Evolutionary conservation across 2,888 invertebrate species (phyloP), one percentile per base, ranked within the genome.

Genomic region (Malthinus flaveolus): DNA sequence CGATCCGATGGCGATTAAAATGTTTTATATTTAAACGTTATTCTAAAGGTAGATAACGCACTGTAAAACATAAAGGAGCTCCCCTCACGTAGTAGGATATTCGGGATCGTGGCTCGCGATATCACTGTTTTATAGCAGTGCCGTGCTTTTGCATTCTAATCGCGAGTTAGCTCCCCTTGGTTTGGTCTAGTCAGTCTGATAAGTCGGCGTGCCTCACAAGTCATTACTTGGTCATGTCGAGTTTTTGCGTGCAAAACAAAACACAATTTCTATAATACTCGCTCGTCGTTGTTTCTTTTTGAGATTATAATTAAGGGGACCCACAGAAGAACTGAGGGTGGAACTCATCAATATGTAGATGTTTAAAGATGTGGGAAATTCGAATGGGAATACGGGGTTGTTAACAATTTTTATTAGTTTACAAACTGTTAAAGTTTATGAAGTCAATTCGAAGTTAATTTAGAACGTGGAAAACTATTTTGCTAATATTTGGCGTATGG

Each of bases 131-230:
- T 65, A 66, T 65, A 60, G 63, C 59, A 62, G 55, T 56, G 61
- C 61, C 66, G 66, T 66, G 66, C 55, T 61, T 54, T 55, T 56
- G 66, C 66, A 66, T 66, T 66, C 63, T 66, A 66, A 66, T 66
- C 59, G 60, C 59, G 56, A 52, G 55, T 60, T 63, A 46, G 53
- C 54, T 59, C 54, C 54, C 59, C 59, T 32, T 49, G 54, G 59
- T 59, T 32, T 49, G 54, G 59, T 59, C 59, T 59, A 54, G 59
- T 55, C 59, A 49, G 47, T 54, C 49, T 59, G 59, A 59, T 59
- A 59, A 55, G 54, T 54, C 54, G 44, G 53, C 58, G 53, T 58
- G 48, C 53, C 53, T 49, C 59, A 50, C 49, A 49, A 46, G 44
- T 54, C 49, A 46, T 49, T 49, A 32, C 11, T 15, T 47, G 45